A percentile compares a stretch with the other conserved stretches of the same genome.
Conservation (phyloP, 2,888 invertebrate genomes). For the Spilosoma lubricipeda region DNA sequence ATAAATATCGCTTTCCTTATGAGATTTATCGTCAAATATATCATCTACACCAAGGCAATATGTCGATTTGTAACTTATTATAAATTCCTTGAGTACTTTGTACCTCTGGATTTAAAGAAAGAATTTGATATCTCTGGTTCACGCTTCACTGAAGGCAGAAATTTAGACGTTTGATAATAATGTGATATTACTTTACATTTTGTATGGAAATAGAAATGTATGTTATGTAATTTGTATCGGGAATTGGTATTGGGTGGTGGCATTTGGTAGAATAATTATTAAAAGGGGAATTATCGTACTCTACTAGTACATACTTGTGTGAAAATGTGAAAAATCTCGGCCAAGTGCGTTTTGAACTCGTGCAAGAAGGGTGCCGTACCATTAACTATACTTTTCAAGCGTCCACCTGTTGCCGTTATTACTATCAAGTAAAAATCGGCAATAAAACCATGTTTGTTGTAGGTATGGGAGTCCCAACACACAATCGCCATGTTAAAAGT, state of each 20-base stretch:
- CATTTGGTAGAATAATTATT: not conserved
- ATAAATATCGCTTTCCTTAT: slow-evolving; percentile 1
- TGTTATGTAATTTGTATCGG: not conserved
- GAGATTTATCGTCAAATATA: not conserved
- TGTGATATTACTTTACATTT: not conserved
- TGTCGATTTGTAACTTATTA: slow-evolving; percentile 9
- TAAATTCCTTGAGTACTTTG: slow-evolving; percentile 13
- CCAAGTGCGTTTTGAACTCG: too few species aligned
- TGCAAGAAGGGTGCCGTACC: too few species aligned
- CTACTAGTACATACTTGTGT: too few species aligned
- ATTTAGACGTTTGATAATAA: not conserved
- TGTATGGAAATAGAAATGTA: not conserved
- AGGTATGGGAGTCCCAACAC: too few species aligned
- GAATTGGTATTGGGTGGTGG: not conserved
- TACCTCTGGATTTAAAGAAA: not conserved
- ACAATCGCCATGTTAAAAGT: too few species aligned
- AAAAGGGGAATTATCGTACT: too few species aligned
- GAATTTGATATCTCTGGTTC: not conserved
- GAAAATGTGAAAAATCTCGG: too few species aligned
- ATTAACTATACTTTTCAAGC: too few species aligned
- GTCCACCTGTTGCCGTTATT: too few species aligned
- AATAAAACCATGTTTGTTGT: too few species aligned
- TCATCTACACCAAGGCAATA: not conserved
- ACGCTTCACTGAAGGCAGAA: not conserved
- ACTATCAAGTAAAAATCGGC: too few species aligned